A percentile compares a stretch with the other conserved stretches of the same genome.
Conservation (phyloP, 2,113 vertebrate species). For the Corythaixoides concolor region DNA sequence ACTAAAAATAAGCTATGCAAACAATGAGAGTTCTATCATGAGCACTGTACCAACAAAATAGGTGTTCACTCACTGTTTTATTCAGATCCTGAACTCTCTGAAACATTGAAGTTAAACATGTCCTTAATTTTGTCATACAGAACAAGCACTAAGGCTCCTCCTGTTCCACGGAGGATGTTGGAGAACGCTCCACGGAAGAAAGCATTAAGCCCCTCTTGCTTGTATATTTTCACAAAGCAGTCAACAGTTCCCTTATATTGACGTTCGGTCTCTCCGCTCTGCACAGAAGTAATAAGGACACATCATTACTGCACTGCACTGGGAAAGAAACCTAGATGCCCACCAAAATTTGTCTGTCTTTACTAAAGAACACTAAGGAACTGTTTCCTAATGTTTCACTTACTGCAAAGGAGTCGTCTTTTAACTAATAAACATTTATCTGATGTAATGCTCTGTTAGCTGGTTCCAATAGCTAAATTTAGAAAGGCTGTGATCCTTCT, state of each 20-base stretch:
- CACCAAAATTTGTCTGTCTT: background rate
- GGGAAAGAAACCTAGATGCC: background rate
- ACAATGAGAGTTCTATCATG: background rate
- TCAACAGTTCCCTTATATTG: slow-evolving; percentile 52
- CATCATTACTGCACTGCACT: background rate
- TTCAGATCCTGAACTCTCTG: background rate
- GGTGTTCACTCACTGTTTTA: background rate
- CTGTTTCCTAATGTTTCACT: background rate
- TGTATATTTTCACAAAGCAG: slow-evolving; percentile 60
- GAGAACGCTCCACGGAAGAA: slow-evolving; percentile 61
- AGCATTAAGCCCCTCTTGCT: background rate
- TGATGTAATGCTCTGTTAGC: slow-evolving; percentile 1
- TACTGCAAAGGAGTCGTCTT: background rate
- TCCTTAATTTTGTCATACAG: slow-evolving; percentile 66
- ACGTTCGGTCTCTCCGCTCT: slow-evolving; percentile 38
- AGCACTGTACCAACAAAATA: background rate
- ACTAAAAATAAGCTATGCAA: background rate
- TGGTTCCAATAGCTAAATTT: slow-evolving; percentile 49
- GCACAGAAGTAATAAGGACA: background rate
- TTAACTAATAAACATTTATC: slow-evolving; percentile 35
- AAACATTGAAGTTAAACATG: slow-evolving; percentile 15
- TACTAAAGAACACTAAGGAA: background rate
- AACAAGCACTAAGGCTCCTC: slow-evolving; percentile 60
- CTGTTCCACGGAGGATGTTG: slow-evolving; percentile 56
- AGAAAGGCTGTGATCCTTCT: slow-evolving; percentile 53